Evolutionary conservation across 2,888 invertebrate genomes (phyloP).

Genomic region (Frankliniella fusca): DNA sequence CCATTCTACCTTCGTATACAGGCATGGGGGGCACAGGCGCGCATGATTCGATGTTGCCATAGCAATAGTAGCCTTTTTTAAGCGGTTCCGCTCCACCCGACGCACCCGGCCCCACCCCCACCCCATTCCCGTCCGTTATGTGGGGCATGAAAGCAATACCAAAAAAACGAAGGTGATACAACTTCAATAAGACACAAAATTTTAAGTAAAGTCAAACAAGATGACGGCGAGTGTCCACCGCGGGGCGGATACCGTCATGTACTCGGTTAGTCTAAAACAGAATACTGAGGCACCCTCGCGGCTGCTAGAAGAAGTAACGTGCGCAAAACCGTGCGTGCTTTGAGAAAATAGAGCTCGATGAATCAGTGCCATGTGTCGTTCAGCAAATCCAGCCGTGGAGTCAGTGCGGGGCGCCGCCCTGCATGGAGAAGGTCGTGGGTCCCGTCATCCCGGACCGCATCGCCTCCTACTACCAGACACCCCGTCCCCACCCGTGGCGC

Average conservation of each 20-base stretch:
- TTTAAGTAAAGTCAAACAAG: neutral
- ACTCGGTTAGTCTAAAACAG: slow-evolving; percentile 44
- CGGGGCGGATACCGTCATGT: slow-evolving; percentile 48
- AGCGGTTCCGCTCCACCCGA: neutral
- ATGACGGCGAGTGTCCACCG: slow-evolving; percentile 32
- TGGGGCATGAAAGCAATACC: neutral
- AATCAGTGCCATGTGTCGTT: neutral
- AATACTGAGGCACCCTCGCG: neutral
- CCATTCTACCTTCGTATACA: neutral
- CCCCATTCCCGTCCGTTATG: neutral
- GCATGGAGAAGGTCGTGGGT: slow-evolving; percentile 62
- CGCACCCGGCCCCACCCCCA: neutral
- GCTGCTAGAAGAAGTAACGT: neutral
- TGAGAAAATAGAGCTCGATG: too few relatives aligned
- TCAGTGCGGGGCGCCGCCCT: slow-evolving; percentile 57
- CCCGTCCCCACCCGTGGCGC: slow-evolving; percentile 73
- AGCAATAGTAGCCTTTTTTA: neutral
- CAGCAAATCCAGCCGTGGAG: slow-evolving; percentile 80
- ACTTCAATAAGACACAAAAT: slow-evolving; percentile 1
- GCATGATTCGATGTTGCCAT: neutral
- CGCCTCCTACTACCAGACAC: slow-evolving; percentile 66
- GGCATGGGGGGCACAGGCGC: neutral
- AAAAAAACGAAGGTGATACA: slow-evolving; percentile 3
- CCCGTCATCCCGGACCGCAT: slow-evolving; percentile 61
- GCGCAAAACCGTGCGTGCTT: too few relatives aligned